A percentile compares a stretch with the other conserved stretches of the same genome.
phyloP scores from a whole-genome alignment of 2,888 invertebrate genomes.

The Himalopsyche tibetana region DNA sequence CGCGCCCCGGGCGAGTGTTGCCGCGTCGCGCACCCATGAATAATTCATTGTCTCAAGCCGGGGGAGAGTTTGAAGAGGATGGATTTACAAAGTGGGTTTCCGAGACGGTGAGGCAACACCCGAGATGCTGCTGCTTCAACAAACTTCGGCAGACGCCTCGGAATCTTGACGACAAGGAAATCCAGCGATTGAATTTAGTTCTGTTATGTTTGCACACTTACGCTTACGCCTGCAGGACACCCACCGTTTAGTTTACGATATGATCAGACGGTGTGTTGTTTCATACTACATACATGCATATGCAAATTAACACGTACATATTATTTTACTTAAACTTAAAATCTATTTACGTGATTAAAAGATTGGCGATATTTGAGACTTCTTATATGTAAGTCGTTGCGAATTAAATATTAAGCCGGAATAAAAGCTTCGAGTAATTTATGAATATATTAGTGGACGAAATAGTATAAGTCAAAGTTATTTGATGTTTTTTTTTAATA shows the following conservation, averaged over 20 bases:
- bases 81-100: slow-evolving; percentile 43
- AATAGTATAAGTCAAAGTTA: too few species aligned
- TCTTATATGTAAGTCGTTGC: too few species aligned
- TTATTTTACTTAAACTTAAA: too few species aligned
- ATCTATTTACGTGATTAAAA: too few species aligned
- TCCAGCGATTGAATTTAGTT: slow-evolving; percentile 30
- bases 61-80: slow-evolving; percentile 47
- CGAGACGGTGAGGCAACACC: slow-evolving; percentile 40
- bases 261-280: not conserved
- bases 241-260: not conserved
- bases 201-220: slow-evolving; percentile 1
- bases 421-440: too few species aligned
- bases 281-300: too few species aligned
- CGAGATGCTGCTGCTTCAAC: slow-evolving; percentile 16
- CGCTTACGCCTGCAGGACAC: slow-evolving; percentile 4
- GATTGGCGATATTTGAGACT: too few species aligned
- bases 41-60: slow-evolving; percentile 53
- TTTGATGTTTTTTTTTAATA: too few species aligned
- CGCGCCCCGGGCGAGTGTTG: slow-evolving; percentile 51
- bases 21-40: slow-evolving; percentile 45
- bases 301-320: too few species aligned
- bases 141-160: slow-evolving; percentile 12
- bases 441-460: too few species aligned
- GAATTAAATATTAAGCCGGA: too few species aligned
- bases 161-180: slow-evolving; percentile 40